Evolutionary conservation across 2,888 invertebrate genomes (phyloP).

Genomic region (Chaitophorus viminalis): DNA sequence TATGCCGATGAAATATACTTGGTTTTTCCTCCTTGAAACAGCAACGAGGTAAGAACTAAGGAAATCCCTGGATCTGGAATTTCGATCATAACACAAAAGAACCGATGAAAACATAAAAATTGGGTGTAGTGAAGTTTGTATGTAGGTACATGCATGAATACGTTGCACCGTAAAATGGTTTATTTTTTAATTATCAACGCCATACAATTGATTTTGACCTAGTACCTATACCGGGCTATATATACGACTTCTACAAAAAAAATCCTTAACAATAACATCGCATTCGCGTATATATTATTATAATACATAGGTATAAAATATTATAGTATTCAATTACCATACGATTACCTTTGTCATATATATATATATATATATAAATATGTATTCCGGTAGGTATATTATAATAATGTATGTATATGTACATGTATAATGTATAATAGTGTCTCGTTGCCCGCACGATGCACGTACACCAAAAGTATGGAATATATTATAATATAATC

Average conservation of each 20-base stretch:
- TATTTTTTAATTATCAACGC: not conserved
- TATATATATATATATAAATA: not conserved
- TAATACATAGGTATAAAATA: too few relatives aligned
- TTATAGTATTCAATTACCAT: not conserved
- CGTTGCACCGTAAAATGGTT: not conserved
- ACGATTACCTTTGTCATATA: not conserved
- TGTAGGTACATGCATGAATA: too few relatives aligned
- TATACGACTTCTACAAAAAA: too few relatives aligned
- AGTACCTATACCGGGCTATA: not conserved
- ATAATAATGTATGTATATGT: too few relatives aligned
- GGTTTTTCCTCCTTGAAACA: too few relatives aligned
- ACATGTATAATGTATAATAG: not conserved
- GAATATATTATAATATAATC: not conserved
- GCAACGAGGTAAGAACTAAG: too few relatives aligned
- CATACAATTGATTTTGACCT: not conserved
- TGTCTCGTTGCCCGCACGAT: not conserved
- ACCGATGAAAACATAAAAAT: too few relatives aligned
- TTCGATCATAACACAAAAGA: too few relatives aligned
- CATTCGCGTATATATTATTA: not conserved
- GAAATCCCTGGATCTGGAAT: too few relatives aligned
- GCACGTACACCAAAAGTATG: not conserved
- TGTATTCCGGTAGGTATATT: too few relatives aligned
- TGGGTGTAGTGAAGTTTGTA: too few relatives aligned
- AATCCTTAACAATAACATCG: not conserved
- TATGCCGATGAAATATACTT: too few relatives aligned